Evolutionary conservation across 2,113 vertebrate species (phyloP), one percentile per base, ranked within the genome.

Genomic region (Entomyzon cyanotis): DNA sequence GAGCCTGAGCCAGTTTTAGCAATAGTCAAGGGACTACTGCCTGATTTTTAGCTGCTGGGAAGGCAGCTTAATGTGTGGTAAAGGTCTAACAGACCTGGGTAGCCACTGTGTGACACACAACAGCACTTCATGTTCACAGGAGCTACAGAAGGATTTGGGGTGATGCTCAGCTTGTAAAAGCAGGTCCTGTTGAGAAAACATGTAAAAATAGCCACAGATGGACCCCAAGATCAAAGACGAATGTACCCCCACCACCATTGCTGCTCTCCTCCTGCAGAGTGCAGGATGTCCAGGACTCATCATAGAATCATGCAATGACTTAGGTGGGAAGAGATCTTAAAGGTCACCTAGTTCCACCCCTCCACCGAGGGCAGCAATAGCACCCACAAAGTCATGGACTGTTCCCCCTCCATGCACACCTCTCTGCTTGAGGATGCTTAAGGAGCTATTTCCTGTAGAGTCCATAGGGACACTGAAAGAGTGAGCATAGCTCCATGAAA

Each of bases 191-290:
- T 27, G 73, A 80, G 10, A 76, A 89, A 91, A 42, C 1, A 7
- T 9, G 1, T 35, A n/a, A 80, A 84, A 85, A 67, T 25, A 85
- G 4, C 19, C 5, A 3, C 9, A 60, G 4, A 9, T 18, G 5
- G 11, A 70, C 25, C 2, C 3, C 12, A 63, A 58, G 62, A 50
- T 25, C 8, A 41, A 79, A 47, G 25, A 69, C 9, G 4, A 84
- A 56, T 14, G 5, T 16, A 68, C 3, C 0, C 8, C 2, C 17
- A 11, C 14, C 10, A 49, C 7, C 6, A 27, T 1, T 28, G 7
- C 55, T 0, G 0, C 42, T 69, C 11, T 76, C 25, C 7, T 67
- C 20, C 49, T 25, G 44, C 60, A 59, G 30, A 35, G 27, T 76
- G 8, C 13, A 64, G 23, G 33, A 42, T 63, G 15, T 21, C 28